phyloP scores from a whole-genome alignment of 2,797 vertebrate species.

The Poecilia gillii region DNA sequence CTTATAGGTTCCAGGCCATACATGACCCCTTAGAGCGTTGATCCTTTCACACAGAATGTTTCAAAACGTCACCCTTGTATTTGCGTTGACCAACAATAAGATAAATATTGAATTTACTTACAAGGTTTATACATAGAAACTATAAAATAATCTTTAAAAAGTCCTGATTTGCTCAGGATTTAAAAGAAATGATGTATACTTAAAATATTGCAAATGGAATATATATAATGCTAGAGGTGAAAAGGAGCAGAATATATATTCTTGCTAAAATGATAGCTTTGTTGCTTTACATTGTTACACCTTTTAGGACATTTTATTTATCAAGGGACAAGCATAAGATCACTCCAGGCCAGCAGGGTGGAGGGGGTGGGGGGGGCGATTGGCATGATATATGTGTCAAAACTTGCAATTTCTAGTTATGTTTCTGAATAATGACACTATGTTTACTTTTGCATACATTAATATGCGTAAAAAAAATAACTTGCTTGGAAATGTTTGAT shows the following conservation, averaged over 20 bases:
- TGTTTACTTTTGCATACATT: neutral
- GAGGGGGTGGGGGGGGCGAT: neutral
- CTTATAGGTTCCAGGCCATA: neutral
- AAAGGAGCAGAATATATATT: neutral
- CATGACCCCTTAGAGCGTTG: neutral
- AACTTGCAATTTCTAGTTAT: neutral
- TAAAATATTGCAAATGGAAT: neutral
- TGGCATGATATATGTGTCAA: neutral
- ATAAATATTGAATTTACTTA: neutral
- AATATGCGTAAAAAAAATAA: neutral
- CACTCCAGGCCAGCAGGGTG: neutral
- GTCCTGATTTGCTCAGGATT: neutral
- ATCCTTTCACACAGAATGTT: neutral
- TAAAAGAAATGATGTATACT: neutral
- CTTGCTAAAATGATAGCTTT: neutral
- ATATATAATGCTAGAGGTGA: neutral
- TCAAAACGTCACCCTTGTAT: neutral
- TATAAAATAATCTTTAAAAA: neutral
- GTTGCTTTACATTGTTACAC: neutral
- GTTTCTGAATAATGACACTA: neutral
- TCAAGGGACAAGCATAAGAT: neutral
- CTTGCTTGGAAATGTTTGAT: neutral
- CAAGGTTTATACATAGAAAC: neutral
- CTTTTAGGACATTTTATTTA: neutral
- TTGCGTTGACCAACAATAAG: neutral